Evolutionary conservation across 2,888 invertebrate genomes (phyloP).

Genomic region (Leptinotarsa haldemani): DNA sequence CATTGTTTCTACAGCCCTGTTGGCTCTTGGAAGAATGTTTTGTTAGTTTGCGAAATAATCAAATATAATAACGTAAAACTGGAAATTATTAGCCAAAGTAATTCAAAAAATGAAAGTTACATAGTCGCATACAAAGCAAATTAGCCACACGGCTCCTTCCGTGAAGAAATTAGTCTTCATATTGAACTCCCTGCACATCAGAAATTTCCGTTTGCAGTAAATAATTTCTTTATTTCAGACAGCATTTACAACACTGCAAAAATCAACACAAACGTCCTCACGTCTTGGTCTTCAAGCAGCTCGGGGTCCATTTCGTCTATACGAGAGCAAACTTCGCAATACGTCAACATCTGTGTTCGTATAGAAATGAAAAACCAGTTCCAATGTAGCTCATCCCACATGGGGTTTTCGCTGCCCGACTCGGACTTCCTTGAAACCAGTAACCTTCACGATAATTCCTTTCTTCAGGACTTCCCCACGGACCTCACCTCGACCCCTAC

Average conservation of each 20-base stretch:
- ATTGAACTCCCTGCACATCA: too few relatives aligned
- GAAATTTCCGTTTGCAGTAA: too few relatives aligned
- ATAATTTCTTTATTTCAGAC: conserved; percentile 10
- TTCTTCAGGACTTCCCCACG: conserved; percentile 5
- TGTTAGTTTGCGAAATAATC: too few relatives aligned
- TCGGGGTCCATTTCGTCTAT: conserved; percentile 26
- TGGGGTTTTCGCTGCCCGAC: background rate
- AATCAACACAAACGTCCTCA: conserved; percentile 1
- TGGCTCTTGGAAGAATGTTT: too few relatives aligned
- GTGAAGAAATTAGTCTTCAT: too few relatives aligned
- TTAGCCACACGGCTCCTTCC: too few relatives aligned
- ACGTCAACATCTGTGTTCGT: conserved; percentile 27
- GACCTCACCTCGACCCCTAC: conserved; percentile 7
- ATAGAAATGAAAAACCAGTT: background rate
- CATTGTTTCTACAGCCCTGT: too few relatives aligned
- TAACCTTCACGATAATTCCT: background rate
- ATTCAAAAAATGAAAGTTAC: too few relatives aligned
- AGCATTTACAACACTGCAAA: conserved; percentile 26
- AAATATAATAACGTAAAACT: too few relatives aligned
- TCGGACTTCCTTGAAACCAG: background rate
- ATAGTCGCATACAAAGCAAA: too few relatives aligned
- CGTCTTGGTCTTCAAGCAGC: conserved; percentile 32
- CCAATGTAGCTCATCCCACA: background rate
- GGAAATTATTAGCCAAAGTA: too few relatives aligned
- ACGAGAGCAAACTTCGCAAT: conserved; percentile 32